Conservation (phyloP, 1,140 invertebrate genomes). For the Holotrichia oblita region DNA sequence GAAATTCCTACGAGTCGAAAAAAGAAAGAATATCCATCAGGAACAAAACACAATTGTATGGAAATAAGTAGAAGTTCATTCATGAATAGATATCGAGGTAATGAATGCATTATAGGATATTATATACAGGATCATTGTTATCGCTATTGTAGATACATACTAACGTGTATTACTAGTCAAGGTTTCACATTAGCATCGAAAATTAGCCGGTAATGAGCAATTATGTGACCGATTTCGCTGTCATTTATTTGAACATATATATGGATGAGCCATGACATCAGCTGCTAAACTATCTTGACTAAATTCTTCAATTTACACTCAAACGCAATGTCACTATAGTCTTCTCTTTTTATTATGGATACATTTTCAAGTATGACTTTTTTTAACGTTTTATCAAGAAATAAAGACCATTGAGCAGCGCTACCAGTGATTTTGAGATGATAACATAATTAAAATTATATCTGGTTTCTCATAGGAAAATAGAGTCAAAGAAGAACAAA, state of each 20-base stretch:
- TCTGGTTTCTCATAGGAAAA: no score
- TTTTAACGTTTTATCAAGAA: no score
- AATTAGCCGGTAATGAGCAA: constrained; percentile 20
- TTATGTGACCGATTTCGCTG: neutral
- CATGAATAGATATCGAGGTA: constrained; percentile 26
- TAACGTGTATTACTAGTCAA: neutral
- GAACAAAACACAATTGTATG: constrained; percentile 13
- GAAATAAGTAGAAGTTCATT: constrained; percentile 32
- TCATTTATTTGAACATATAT: neutral
- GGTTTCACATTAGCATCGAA: constrained; percentile 18
- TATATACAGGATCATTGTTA: neutral
- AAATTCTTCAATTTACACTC: neutral
- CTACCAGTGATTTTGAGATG: no score
- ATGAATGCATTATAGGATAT: neutral
- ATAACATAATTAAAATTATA: no score
- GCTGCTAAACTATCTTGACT: neutral
- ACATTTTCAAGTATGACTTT: no score
- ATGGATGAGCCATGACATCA: constrained; percentile 13
- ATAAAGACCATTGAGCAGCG: no score
- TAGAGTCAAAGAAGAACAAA: no score
- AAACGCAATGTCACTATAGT: no score
- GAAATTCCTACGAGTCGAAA: neutral
- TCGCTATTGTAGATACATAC: neutral
- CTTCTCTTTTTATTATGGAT: no score
- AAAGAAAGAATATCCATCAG: neutral